Evolutionary conservation across 2,888 invertebrate genomes (phyloP), one percentile per base, ranked within the genome.

Genomic region (Endotricha flammealis): DNA sequence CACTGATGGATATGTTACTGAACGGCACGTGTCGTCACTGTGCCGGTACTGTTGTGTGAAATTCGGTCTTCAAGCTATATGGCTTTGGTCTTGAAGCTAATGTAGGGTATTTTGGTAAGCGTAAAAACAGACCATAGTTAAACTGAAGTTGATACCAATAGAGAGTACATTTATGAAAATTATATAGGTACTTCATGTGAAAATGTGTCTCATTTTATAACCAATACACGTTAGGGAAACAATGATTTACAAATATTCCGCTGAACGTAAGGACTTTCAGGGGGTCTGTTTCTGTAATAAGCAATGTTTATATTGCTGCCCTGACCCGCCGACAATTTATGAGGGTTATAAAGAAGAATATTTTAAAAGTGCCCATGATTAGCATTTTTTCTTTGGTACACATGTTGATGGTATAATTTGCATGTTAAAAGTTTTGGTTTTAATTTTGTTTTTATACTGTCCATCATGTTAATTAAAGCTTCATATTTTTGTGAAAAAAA

Each of bases 361-460:
- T 44, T 46, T 41, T 35, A 36, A 44, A 41, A 40, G 46, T 50
- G 43, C 46, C 48, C 45, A 51, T 61, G 61, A 69, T 70, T 69
- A 64, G 62, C 70, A 69, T 70, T 59, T 66, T 46, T 63, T 58
- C 50, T 41, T 53, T 51, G 42, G 51, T 54, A 60, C 64, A 66
- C 54, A 62, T 62, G 65, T 66, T 63, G 60, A 57, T 58, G 53
- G 52, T 46, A 36, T 32, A 42, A 58, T 61, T 60, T 53, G 50
- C 54, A 61, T 62, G 46, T 58, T 44, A 53, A 51, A 45, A 52
- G 48, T 51, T 38, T 47, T 44, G 39, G 41, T 48, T 48, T 46
- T 32, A 45, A 49, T 50, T 53, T 46, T 53, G n/a, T 52, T 45
- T 47, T 44, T 48, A 34, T 44, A 40, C 40, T 34, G 22, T 32